Evolutionary conservation across 2,888 invertebrate genomes (phyloP).

Genomic region (Oligia latruncula): DNA sequence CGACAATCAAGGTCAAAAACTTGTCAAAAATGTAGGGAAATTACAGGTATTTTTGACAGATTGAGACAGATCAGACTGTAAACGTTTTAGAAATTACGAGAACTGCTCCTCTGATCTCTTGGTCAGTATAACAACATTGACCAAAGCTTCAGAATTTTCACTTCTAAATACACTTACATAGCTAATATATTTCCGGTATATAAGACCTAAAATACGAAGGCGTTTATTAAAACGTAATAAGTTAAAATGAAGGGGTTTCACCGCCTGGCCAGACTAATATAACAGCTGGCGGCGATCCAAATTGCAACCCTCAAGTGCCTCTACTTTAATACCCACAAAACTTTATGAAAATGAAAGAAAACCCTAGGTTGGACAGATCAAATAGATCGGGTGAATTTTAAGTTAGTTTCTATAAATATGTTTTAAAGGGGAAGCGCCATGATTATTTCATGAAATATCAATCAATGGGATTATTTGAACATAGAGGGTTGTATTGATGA

Average conservation of each 20-base stretch:
- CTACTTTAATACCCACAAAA: conserved; percentile 82
- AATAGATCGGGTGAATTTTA: conserved; percentile 20
- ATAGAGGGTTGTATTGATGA: neutral
- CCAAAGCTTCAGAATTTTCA: neutral
- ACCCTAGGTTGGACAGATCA: conserved; percentile 28
- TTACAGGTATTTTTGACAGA: too few species aligned
- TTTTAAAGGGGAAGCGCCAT: neutral
- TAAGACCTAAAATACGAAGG: conserved; percentile 45
- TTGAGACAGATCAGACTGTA: too few species aligned
- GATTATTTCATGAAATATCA: neutral
- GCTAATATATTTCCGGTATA: conserved; percentile 25
- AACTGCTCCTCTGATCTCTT: neutral
- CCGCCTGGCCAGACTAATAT: conserved; percentile 71
- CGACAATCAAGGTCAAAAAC: too few species aligned
- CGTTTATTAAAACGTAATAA: conserved; percentile 80
- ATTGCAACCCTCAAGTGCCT: conserved; percentile 76
- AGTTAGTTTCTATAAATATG: neutral
- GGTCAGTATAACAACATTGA: neutral
- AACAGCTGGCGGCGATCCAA: conserved; percentile 78
- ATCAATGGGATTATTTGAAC: neutral
- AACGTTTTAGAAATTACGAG: too few species aligned
- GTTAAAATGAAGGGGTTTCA: conserved; percentile 76
- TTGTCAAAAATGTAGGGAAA: too few species aligned
- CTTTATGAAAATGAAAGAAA: conserved; percentile 83
- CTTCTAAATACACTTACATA: neutral